phyloP scores from a whole-genome alignment of 2,113 vertebrate species.

The Cairina moschata region DNA sequence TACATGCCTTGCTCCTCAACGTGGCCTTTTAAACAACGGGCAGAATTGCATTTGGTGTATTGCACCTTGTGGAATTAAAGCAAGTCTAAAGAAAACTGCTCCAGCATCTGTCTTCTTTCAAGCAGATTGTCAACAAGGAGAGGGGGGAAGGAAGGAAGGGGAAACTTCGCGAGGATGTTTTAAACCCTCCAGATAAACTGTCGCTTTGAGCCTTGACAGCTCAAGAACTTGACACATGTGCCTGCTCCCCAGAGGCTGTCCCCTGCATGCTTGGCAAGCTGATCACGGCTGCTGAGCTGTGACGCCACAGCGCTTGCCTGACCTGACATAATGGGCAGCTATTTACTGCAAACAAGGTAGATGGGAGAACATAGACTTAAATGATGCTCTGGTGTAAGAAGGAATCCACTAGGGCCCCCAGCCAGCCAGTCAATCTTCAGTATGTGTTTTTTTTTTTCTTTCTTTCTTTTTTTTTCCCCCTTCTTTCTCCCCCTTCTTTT shows the following conservation, averaged over 20 bases:
- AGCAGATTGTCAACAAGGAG: conserved; percentile 77
- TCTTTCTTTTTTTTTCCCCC: background rate
- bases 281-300: conserved; percentile 76
- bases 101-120: conserved; percentile 83
- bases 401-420: conserved; percentile 68
- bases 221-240: conserved; percentile 73
- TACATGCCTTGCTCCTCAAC: conserved; percentile 28
- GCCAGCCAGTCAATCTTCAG: conserved; percentile 75
- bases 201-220: conserved; percentile 78
- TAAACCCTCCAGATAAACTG: conserved; percentile 79
- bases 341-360: conserved; percentile 90
- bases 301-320: conserved; percentile 78
- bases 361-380: conserved; percentile 85
- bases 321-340: conserved; percentile 88
- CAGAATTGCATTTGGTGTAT: conserved; percentile 68
- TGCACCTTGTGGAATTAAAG: conserved; percentile 74
- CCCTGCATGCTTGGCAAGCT: conserved; percentile 52
- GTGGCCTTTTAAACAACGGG: conserved; percentile 62
- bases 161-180: conserved; percentile 70
- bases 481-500: background rate
- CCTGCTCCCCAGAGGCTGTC: conserved; percentile 56
- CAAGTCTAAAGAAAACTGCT: conserved; percentile 80
- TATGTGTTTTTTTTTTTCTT: background rate
- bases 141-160: conserved; percentile 28
- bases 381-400: conserved; percentile 84